Conservation (phyloP, 2,888 invertebrate species). For the Mesorhabditis spiculigera region DNA sequence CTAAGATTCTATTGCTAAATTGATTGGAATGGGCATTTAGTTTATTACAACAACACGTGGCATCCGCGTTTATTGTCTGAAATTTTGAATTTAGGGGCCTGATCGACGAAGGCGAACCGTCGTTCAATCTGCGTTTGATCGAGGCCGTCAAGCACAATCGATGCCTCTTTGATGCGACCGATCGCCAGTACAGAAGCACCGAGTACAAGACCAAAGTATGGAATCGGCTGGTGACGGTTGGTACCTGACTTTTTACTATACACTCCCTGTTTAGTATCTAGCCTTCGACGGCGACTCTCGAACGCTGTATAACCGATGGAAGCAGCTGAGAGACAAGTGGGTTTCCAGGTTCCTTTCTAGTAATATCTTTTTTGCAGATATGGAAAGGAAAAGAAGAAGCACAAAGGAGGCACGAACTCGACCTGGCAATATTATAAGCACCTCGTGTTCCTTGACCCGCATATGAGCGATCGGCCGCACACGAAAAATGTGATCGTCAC, state of each 20-base stretch:
- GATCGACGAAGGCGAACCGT: slow-evolving; percentile 26
- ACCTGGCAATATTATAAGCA: slow-evolving; percentile 52
- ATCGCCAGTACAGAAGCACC: slow-evolving; percentile 45
- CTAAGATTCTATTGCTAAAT: too few species aligned
- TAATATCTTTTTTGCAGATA: slow-evolving; percentile 21
- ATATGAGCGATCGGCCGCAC: slow-evolving; percentile 48
- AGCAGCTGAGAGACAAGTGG: slow-evolving; percentile 50
- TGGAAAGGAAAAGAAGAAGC: slow-evolving; percentile 51
- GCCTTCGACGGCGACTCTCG: slow-evolving; percentile 46
- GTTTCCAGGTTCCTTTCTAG: slow-evolving; percentile 6
- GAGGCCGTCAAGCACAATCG: slow-evolving; percentile 46
- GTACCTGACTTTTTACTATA: neutral
- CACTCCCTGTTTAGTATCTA: slow-evolving; percentile 24
- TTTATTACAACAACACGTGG: too few species aligned
- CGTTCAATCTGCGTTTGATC: slow-evolving; percentile 50
- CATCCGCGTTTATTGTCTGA: neutral
- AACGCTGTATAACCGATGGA: slow-evolving; percentile 46
- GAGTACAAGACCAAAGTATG: slow-evolving; percentile 46
- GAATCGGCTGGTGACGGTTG: slow-evolving; percentile 30
- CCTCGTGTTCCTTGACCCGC: slow-evolving; percentile 50
- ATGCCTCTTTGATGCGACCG: slow-evolving; percentile 48
- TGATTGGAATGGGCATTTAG: too few species aligned
- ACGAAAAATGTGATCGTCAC: slow-evolving; percentile 25
- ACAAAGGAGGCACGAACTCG: slow-evolving; percentile 39
- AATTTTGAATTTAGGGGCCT: neutral